A percentile compares a stretch with the other conserved stretches of the same genome.
These are phyloP conservation scores for Nezara viridula DNA, from an alignment of 2,888 invertebrate species.

Conservation along the genomic window DNA sequence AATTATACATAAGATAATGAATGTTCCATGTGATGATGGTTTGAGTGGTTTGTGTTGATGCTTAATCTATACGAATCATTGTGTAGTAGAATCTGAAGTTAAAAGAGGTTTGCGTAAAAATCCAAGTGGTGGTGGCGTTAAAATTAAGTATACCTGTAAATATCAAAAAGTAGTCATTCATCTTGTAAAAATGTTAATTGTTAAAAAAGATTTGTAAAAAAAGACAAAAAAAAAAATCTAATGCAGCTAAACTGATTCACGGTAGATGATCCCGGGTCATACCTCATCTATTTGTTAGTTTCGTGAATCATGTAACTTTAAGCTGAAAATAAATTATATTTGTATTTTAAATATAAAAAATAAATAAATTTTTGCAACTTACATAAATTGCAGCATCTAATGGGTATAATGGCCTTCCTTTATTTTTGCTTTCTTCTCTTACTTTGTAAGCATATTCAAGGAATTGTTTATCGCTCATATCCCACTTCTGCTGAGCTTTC, in stretches of 20 bases:
- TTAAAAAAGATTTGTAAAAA: neutral
- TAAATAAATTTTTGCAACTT: slow-evolving; percentile 48
- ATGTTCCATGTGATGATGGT: slow-evolving; percentile 49
- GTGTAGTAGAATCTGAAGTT: slow-evolving; percentile 31
- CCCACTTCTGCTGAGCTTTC: slow-evolving; percentile 67
- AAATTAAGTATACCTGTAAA: slow-evolving; percentile 55
- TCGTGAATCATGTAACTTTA: slow-evolving; percentile 48
- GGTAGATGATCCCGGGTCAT: slow-evolving; percentile 55
- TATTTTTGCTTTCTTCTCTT: slow-evolving; percentile 70
- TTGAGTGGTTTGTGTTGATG: slow-evolving; percentile 52
- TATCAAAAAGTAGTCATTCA: neutral
- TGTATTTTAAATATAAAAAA: slow-evolving; percentile 30
- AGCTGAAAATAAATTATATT: slow-evolving; percentile 40
- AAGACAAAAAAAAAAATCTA: neutral
- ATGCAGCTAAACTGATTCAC: slow-evolving; percentile 39
- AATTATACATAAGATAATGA: slow-evolving; percentile 29
- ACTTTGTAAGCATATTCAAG: slow-evolving; percentile 72
- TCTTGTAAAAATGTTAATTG: neutral
- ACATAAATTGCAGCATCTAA: slow-evolving; percentile 64
- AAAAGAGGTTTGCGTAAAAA: slow-evolving; percentile 29
- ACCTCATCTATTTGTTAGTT: slow-evolving; percentile 55
- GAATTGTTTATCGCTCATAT: slow-evolving; percentile 72
- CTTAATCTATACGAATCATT: slow-evolving; percentile 28
- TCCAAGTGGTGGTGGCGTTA: slow-evolving; percentile 53
- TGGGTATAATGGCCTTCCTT: slow-evolving; percentile 68